Base-by-base conservation (phyloP, 2,113 vertebrate genomes). In the Macroglossus sobrinus region DNA sequence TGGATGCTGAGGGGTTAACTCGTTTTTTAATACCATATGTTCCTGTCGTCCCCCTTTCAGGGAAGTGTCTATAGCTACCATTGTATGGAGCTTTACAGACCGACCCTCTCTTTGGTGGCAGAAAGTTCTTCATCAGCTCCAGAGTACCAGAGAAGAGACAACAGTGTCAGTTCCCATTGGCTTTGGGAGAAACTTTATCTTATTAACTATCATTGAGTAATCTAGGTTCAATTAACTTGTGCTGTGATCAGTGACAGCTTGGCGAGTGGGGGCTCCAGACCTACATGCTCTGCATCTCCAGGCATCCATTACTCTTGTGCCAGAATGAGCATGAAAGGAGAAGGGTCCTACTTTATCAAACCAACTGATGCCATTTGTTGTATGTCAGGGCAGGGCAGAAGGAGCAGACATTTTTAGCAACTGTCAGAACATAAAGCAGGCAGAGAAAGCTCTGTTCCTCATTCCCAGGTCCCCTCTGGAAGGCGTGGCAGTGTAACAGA, bases 221-320 rank as follows among this genome's bases (percentile, higher is more conserved):
- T 38, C 47, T 63, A 72, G 71, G 79, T 86, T 95, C 97, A 97
- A 97, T 90, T 91, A 87, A 84, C 30, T 95, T 80, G 84, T 22
- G 14, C 53, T 78, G 40, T 63, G 76, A 38, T 92, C 43, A 0
- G 55, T 71, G 86, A 96, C 72, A 97, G 66, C 84, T 84, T 72
- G 43, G 43, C 78, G 40, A 35, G 64, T 81, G 89, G 93, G 16
- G 12, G 30, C 21, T 82, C 0, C 2, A 86, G 74, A 22, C 13
- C 24, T 47, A 22, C 59, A 38, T 8, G 22, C 38, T 81, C 59
- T 2, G 11, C 12, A 15, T 91, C 59, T 71, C 24, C 40, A 94
- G 95, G 43, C 61, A 92, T 91, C 78, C 92, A 75, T 86, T 80
- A 91, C 33, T 75, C 71, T 94, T 45, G 63, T 61, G 38, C 28